These are phyloP conservation scores for Enteromius afrohamiltoni DNA, from an alignment of 2,797 vertebrate species.

Conservation along the genomic window DNA sequence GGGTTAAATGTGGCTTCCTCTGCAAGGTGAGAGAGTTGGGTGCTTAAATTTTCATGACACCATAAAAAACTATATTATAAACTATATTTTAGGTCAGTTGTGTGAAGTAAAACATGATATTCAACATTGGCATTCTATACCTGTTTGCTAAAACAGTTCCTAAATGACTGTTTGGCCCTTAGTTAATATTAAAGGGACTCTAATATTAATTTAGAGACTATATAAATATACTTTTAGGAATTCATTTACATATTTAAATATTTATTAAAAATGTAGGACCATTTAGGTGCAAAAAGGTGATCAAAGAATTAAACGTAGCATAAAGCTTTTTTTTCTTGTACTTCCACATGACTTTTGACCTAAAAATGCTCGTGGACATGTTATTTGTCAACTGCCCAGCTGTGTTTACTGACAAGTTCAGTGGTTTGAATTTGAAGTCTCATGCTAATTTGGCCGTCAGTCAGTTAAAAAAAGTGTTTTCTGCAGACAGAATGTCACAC, in stretches of 20 bases:
- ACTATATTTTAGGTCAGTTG: neutral
- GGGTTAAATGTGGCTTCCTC: neutral
- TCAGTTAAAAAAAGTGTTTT: slow-evolving; percentile 14
- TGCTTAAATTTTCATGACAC: neutral
- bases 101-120: neutral
- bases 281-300: neutral
- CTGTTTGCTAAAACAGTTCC: neutral
- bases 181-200: neutral
- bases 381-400: neutral
- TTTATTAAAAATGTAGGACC: neutral
- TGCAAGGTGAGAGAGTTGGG: neutral
- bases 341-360: neutral
- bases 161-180: neutral
- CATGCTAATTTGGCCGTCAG: slow-evolving; percentile 7
- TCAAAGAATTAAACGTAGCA: neutral
- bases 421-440: neutral
- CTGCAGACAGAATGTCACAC: slow-evolving; percentile 8
- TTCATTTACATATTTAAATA: neutral
- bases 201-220: neutral
- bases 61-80: neutral
- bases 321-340: neutral
- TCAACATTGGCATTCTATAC: neutral
- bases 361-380: neutral
- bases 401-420: neutral
- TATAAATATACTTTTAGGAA: neutral